Percentiles rank a stretch among this genome's conserved stretches.
These are phyloP conservation scores for Budorcas taxicolor DNA, from an alignment of 2,113 vertebrate species.

Conservation along the genomic window DNA sequence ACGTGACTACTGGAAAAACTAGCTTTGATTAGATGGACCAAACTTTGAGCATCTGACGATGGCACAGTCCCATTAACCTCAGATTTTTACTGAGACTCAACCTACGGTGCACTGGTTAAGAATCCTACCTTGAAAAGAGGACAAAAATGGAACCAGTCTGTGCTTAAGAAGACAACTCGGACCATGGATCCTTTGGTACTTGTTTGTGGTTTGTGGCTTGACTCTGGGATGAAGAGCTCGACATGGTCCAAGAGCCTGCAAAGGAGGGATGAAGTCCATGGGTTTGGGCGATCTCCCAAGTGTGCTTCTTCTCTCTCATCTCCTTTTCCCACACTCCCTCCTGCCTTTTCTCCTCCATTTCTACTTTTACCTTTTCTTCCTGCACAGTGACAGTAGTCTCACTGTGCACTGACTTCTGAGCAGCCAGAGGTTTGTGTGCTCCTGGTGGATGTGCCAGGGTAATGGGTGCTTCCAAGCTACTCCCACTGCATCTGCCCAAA, in stretches of 20 bases:
- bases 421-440: not conserved
- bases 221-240: not conserved
- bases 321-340: too few species aligned
- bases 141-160: not conserved
- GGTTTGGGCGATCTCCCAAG: not conserved
- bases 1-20: not conserved
- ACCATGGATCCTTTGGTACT: not conserved
- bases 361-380: not conserved
- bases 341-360: not conserved
- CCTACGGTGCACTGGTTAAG: not conserved
- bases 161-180: not conserved
- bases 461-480: not conserved
- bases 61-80: not conserved
- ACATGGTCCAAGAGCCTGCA: not conserved
- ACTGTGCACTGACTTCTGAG: not conserved
- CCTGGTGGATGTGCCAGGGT: not conserved
- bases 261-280: not conserved
- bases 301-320: not conserved
- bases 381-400: not conserved
- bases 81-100: not conserved
- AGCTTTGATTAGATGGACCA: not conserved
- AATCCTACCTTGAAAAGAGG: not conserved
- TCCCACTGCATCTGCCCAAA: not conserved
- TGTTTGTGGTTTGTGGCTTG: not conserved
- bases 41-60: not conserved